Conservation (phyloP, 2,797 vertebrate genomes). For the Galagoides demidoff region DNA sequence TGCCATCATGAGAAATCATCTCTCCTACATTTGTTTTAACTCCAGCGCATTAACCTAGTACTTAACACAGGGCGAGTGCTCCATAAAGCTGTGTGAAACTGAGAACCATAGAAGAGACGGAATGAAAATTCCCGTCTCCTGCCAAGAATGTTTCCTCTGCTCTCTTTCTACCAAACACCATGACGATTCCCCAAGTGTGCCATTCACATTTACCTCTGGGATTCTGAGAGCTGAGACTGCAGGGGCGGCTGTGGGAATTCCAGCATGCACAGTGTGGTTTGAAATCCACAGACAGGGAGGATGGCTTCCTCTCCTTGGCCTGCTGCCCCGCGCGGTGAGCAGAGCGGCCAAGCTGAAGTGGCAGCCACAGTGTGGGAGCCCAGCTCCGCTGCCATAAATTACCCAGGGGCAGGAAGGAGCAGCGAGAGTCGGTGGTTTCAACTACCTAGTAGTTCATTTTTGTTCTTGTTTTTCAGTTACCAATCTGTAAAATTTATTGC, state of each 20-base stretch:
- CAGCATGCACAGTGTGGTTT: conserved; percentile 60
- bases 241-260: conserved; percentile 55
- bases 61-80: neutral
- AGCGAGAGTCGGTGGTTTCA: conserved; percentile 79
- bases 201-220: conserved; percentile 41
- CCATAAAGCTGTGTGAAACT: neutral
- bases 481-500: conserved; percentile 81
- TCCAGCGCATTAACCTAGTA: neutral
- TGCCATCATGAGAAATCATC: neutral
- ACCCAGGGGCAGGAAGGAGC: conserved; percentile 73
- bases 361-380: conserved; percentile 65
- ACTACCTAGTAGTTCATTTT: conserved; percentile 82
- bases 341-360: conserved; percentile 70
- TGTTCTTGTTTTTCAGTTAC: conserved; percentile 85
- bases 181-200: neutral
- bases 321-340: conserved; percentile 59
- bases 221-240: conserved; percentile 23
- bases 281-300: conserved; percentile 68
- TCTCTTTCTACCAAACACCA: neutral
- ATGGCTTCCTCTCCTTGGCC: conserved; percentile 70
- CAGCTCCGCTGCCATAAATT: conserved; percentile 76
- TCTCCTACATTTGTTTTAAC: neutral
- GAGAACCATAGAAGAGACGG: conserved; percentile 11
- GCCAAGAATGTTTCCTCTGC: neutral
- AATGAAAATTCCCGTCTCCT: neutral